Conservation (phyloP, 2,797 vertebrate genomes). For the Paedocypris micromegethes region DNA sequence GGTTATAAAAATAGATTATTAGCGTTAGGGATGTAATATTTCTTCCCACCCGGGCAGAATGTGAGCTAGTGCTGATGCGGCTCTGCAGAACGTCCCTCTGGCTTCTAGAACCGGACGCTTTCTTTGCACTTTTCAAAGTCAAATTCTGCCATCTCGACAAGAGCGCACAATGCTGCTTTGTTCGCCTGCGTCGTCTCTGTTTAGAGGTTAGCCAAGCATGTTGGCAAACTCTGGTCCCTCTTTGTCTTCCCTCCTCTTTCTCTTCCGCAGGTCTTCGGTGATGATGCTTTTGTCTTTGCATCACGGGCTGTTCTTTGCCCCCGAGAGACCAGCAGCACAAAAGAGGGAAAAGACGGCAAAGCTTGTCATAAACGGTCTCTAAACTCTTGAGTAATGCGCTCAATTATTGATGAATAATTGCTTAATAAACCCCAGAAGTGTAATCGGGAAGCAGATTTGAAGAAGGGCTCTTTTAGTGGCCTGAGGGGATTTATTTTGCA, state of each 20-base stretch:
- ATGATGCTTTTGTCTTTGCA: constrained; percentile 35
- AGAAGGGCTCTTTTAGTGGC: not conserved
- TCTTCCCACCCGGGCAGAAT: constrained; percentile 34
- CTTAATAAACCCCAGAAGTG: constrained; percentile 1
- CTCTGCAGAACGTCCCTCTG: constrained; percentile 23
- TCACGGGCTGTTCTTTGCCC: constrained; percentile 7
- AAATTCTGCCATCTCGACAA: constrained; percentile 42
- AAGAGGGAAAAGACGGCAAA: not conserved
- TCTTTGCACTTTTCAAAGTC: constrained; percentile 51
- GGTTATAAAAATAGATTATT: constrained; percentile 44
- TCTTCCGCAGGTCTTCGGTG: not conserved
- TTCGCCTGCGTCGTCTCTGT: constrained; percentile 15
- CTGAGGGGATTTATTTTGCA: constrained; percentile 2
- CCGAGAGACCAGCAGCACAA: not conserved
- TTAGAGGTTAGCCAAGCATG: constrained; percentile 12
- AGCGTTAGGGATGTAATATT: constrained; percentile 41
- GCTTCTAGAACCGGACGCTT: constrained; percentile 36
- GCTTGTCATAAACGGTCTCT: constrained; percentile 9
- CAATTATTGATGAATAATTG: not conserved
- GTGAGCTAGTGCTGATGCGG: constrained; percentile 54
- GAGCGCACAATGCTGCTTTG: constrained; percentile 53
- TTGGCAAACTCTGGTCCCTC: constrained; percentile 7
- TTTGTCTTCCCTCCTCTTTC: not conserved
- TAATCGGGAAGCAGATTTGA: not conserved
- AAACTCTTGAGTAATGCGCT: not conserved